Percentiles rank a stretch among this genome's conserved stretches.
These are phyloP conservation scores for Drosophila novamexicana DNA, from an alignment of 1,140 invertebrate species.

Conservation along the genomic window DNA sequence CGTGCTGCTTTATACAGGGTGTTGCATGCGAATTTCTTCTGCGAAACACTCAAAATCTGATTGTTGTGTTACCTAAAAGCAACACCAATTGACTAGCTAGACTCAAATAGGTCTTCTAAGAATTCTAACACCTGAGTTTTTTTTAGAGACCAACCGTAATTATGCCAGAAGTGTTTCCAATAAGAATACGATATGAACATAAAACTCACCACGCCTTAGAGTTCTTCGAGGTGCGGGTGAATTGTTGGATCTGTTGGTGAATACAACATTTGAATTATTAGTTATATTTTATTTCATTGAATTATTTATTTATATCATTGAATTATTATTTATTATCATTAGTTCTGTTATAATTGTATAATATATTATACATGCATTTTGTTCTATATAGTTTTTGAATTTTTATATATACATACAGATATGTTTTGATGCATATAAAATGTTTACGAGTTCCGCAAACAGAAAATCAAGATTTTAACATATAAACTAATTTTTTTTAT, in stretches of 20 bases:
- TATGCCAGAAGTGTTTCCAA: conserved; percentile 33
- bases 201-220: neutral
- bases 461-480: no score
- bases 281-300: neutral
- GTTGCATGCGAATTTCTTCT: conserved; percentile 2
- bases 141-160: neutral
- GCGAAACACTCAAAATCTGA: conserved; percentile 21
- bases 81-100: neutral
- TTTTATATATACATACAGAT: no score
- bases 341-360: no score
- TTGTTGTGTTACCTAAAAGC: conserved; percentile 13
- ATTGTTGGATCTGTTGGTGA: neutral
- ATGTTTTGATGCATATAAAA: no score
- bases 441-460: no score
- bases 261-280: no score
- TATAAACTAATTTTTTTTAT: no score
- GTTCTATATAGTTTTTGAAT: no score
- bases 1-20: conserved; percentile 60
- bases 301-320: neutral
- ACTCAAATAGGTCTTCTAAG: conserved; percentile 3
- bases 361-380: no score
- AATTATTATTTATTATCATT: neutral
- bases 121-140: conserved; percentile 45
- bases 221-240: conserved; percentile 1
- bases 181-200: conserved; percentile 51